A percentile compares a stretch with the other conserved stretches of the same genome.
Evolutionary conservation across 2,888 invertebrate genomes (phyloP).

Genomic region (Agelastica alni): DNA sequence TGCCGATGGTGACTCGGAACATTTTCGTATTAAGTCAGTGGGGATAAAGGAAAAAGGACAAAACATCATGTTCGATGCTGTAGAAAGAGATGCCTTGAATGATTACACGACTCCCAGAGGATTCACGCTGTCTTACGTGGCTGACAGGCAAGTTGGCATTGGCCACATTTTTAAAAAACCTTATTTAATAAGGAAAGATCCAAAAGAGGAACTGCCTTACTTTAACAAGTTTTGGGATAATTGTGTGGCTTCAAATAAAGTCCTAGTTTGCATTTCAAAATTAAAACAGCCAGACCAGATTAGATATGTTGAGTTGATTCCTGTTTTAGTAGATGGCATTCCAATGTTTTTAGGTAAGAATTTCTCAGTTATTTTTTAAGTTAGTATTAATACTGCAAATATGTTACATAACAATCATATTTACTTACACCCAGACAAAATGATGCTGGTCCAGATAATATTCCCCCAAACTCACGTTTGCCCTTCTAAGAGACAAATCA

Average conservation of each 20-base stretch:
- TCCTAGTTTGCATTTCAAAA: slow-evolving; percentile 45
- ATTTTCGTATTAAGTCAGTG: no score
- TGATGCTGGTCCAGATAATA: no score
- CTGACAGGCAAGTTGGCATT: slow-evolving; percentile 35
- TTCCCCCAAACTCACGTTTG: no score
- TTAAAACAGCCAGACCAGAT: slow-evolving; percentile 33
- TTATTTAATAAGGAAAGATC: slow-evolving; percentile 36
- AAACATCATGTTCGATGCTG: slow-evolving; percentile 31
- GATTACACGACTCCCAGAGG: slow-evolving; percentile 37
- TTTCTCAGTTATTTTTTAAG: background rate
- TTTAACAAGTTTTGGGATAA: slow-evolving; percentile 48
- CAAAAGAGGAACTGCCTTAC: slow-evolving; percentile 37
- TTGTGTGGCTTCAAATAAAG: slow-evolving; percentile 44
- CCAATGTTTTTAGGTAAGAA: slow-evolving; percentile 30
- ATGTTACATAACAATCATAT: no score
- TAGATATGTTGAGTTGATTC: slow-evolving; percentile 40
- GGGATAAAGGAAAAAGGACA: no score
- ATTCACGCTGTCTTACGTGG: slow-evolving; percentile 39
- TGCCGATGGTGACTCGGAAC: background rate
- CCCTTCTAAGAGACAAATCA: no score
- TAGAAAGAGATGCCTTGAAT: slow-evolving; percentile 34
- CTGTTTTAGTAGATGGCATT: slow-evolving; percentile 31
- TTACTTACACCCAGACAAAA: no score
- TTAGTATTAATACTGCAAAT: no score
- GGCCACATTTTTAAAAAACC: slow-evolving; percentile 36